Conservation (phyloP, 1,140 invertebrate species). For the Drosophila kepulauana region DNA sequence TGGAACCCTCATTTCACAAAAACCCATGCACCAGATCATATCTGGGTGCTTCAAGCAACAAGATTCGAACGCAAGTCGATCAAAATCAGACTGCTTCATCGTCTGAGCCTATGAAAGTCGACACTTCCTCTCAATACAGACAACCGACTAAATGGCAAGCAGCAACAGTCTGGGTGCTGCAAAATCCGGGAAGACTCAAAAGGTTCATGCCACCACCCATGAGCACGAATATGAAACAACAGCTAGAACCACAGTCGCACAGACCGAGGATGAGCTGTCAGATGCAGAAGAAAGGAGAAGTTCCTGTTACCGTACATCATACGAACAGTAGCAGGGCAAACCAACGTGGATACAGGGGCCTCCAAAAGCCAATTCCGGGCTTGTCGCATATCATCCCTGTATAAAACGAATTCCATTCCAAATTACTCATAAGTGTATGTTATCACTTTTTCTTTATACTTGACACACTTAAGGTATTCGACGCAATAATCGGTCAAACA, state of each 20-base stretch:
- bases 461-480: neutral
- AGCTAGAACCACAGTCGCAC: neutral
- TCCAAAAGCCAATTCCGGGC: constrained; percentile 1
- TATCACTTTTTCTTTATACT: neutral
- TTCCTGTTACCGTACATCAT: constrained; percentile 15
- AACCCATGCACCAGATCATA: too few species aligned
- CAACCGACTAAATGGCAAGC: too few species aligned
- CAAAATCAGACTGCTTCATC: too few species aligned
- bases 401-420: neutral
- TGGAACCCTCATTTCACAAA: too few species aligned
- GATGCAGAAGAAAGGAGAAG: neutral
- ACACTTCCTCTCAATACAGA: too few species aligned
- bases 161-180: too few species aligned
- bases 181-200: too few species aligned
- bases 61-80: too few species aligned
- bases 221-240: too few species aligned
- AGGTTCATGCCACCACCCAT: too few species aligned
- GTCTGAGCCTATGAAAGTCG: too few species aligned
- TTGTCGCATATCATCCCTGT: constrained; percentile 2
- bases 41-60: too few species aligned
- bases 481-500: constrained; percentile 4
- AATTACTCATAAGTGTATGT: constrained; percentile 4
- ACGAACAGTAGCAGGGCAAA: constrained; percentile 4
- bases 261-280: neutral
- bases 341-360: neutral